These are phyloP conservation scores for Argya squamiceps DNA, from an alignment of 2,797 vertebrate genomes.

Conservation along the genomic window DNA sequence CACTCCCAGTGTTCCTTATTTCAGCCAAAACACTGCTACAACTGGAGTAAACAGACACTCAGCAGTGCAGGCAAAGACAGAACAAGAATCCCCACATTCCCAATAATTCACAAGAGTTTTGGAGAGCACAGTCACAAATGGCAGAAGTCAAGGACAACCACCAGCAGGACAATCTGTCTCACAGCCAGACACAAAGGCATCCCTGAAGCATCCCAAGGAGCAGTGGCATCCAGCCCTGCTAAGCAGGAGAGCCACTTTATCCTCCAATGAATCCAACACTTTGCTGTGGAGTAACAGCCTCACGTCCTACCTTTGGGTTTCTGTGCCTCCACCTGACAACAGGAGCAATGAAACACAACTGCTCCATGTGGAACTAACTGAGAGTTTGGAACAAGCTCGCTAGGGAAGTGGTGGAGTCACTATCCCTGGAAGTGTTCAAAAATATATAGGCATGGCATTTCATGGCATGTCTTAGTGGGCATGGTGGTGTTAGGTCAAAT, in stretches of 20 bases:
- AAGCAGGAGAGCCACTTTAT: not conserved
- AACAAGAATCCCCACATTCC: not conserved
- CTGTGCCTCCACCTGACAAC: not conserved
- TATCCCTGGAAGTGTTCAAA: not conserved
- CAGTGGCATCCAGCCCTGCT: not conserved
- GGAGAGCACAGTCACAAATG: not conserved
- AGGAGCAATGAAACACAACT: not conserved
- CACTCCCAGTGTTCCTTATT: constrained; percentile 6
- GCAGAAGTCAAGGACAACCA: not conserved
- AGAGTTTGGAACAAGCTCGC: not conserved
- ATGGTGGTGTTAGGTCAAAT: not conserved
- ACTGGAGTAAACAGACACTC: not conserved
- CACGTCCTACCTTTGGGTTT: fast-evolving
- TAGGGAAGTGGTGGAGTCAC: not conserved
- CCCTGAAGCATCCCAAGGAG: fast-evolving
- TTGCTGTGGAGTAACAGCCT: not conserved
- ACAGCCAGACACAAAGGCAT: not conserved
- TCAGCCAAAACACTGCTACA: constrained; percentile 21
- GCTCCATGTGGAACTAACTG: not conserved
- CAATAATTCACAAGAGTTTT: not conserved
- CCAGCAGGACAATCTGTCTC: not conserved
- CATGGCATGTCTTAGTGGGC: not conserved
- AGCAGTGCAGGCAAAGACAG: not conserved
- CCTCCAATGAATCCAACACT: fast-evolving
- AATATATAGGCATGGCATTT: fast-evolving